Evolutionary conservation across 2,797 vertebrate genomes (phyloP).

Genomic region (Pseudopleuronectes americanus): DNA sequence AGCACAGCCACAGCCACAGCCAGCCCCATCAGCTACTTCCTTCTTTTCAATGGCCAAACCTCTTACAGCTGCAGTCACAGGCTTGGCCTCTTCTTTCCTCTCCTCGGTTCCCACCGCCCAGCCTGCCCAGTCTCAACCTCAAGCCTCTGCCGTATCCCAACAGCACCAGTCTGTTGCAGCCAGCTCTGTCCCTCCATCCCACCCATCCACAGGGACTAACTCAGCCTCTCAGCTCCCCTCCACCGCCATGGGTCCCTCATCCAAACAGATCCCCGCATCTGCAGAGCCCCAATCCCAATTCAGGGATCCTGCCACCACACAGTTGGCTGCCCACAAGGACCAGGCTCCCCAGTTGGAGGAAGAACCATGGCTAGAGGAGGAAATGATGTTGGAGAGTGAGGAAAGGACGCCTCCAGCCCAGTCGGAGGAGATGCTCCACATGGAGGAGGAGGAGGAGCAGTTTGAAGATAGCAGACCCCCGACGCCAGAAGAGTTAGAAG

Average conservation of each 20-base stretch:
- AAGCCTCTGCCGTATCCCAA: constrained; percentile 50
- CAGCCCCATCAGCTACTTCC: constrained; percentile 80
- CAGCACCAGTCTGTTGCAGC: constrained; percentile 51
- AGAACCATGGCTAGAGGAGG: constrained; percentile 69
- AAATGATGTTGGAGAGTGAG: constrained; percentile 61
- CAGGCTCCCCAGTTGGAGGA: constrained; percentile 64
- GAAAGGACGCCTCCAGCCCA: constrained; percentile 49
- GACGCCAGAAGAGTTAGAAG: constrained; percentile 69
- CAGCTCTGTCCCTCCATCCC: constrained; percentile 61
- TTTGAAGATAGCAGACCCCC: constrained; percentile 65
- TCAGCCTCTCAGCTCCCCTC: constrained; percentile 53
- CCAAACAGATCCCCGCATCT: constrained; percentile 58
- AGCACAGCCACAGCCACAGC: constrained; percentile 52
- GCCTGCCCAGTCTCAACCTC: constrained; percentile 71
- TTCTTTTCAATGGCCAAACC: constrained; percentile 88
- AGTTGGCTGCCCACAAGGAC: constrained; percentile 48
- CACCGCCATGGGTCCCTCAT: constrained; percentile 36
- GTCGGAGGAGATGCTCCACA: constrained; percentile 61
- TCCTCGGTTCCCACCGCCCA: constrained; percentile 71
- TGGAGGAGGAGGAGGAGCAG: constrained; percentile 64
- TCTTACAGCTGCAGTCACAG: constrained; percentile 82
- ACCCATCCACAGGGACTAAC: constrained; percentile 56
- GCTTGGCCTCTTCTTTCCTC: constrained; percentile 80
- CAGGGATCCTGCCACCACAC: constrained; percentile 34
- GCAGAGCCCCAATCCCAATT: constrained; percentile 53